Percentiles rank a stretch among this genome's conserved stretches.
Evolutionary conservation across 2,797 vertebrate species (phyloP).

Genomic region (Florisuga fusca): DNA sequence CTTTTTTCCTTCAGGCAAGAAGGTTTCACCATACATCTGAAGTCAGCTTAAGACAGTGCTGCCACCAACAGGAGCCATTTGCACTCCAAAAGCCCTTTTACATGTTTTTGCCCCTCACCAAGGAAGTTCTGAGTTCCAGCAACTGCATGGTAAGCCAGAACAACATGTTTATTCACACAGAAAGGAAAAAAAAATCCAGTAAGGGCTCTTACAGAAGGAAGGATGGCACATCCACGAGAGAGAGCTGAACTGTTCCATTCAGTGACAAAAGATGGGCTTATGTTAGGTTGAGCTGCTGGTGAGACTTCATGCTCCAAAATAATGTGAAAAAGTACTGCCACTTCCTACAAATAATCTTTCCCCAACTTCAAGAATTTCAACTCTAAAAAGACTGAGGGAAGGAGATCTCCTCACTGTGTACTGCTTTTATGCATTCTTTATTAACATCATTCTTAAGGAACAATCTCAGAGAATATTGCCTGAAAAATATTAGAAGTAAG

Average conservation of each 20-base stretch:
- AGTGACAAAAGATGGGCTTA: fast-evolving
- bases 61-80: neutral
- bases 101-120: neutral
- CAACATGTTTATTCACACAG: neutral
- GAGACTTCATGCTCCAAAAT: neutral
- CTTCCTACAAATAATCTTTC: neutral
- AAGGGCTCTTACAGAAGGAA: neutral
- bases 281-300: neutral
- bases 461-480: neutral
- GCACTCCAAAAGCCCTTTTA: neutral
- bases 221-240: neutral
- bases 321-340: neutral
- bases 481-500: neutral
- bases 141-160: neutral
- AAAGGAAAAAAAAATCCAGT: neutral
- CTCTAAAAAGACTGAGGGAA: neutral
- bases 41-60: neutral
- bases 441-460: neutral
- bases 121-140: neutral
- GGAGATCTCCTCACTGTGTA: neutral
- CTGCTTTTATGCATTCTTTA: neutral
- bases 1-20: neutral
- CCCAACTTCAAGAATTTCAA: neutral
- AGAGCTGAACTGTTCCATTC: neutral
- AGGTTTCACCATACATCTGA: neutral